Base-by-base conservation (phyloP, 64 coral and sea anemone genomes). In the Porites lutea region DNA sequence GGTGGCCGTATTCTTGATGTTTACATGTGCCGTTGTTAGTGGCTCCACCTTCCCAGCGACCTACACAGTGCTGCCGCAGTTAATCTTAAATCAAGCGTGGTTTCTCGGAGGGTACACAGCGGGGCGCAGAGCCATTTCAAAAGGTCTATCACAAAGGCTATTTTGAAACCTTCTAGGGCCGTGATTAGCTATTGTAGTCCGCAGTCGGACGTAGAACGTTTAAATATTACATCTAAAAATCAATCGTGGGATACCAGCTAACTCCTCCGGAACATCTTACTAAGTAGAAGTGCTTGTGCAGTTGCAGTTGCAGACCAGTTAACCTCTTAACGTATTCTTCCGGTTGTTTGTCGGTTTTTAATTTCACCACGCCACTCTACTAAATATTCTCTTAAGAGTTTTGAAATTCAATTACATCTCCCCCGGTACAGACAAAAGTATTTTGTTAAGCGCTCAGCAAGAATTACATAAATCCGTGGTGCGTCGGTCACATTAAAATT, bases 11-110 rank as follows among this genome's bases (percentile, higher is more conserved):
- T 76, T 76, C 73, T 19, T 15, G 19, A 50, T 84, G 63, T 84
- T 84, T 84, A 84, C 81, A 84, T 20, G 81, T 52, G 47, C 59
- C 64, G 45, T 68, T 66, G 16, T 69, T 5, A 18, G 8, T 67
- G 2, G 62, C 81, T 52, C 81, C 81, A 84, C 81, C 64, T 52
- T 68, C 81, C 13, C 81, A 68, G 81, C 44, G 45, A 7, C 47
- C 47, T 19, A 50, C 81, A 84, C 44, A 84, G 81, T 51, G 63
- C 63, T 52, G 47, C 63, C 37, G 62, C 81, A 84, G 64, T 84
- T 84, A 65, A 84, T 84, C 81, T 69, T 51, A 68, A 67, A 67
- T 84, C 81, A 84, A 84, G 81, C 81, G 64, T 84, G 81, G 61
- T 65, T 69, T 84, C 62, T 84, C 47, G 19, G 81, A 48, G 47